Percentiles rank a stretch among this genome's conserved stretches.
Conservation (phyloP, 2,797 vertebrate species). For the Scarus forsteni region DNA sequence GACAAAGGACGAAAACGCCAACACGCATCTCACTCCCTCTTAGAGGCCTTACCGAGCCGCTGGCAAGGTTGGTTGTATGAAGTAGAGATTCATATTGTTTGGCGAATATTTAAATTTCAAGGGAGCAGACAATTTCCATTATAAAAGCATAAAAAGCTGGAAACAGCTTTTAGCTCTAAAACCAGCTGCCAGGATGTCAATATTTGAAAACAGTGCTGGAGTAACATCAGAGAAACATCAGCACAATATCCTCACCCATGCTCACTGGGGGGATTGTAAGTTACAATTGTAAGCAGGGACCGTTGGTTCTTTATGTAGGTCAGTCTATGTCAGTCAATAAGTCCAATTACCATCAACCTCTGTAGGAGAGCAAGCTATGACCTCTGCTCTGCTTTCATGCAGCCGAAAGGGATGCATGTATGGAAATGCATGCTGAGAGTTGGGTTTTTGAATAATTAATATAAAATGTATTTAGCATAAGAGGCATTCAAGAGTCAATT, state of each 20-base stretch:
- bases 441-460: constrained; percentile 11
- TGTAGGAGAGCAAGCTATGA: constrained; percentile 70
- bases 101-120: constrained; percentile 69
- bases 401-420: constrained; percentile 43
- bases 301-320: constrained; percentile 76
- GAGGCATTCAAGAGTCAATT: background rate
- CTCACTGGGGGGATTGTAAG: constrained; percentile 40
- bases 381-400: constrained; percentile 60
- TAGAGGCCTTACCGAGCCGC: constrained; percentile 59
- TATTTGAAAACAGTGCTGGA: constrained; percentile 68
- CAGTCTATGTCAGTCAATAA: constrained; percentile 81
- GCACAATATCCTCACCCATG: constrained; percentile 59
- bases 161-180: constrained; percentile 31
- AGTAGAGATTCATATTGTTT: constrained; percentile 59
- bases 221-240: constrained; percentile 70
- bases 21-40: constrained; percentile 71
- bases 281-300: constrained; percentile 57
- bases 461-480: constrained; percentile 20
- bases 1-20: constrained; percentile 68
- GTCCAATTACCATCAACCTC: constrained; percentile 78
- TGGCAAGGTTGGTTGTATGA: constrained; percentile 68
- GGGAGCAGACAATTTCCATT: constrained; percentile 38
- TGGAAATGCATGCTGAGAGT: constrained; percentile 11
- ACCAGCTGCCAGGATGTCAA: constrained; percentile 40
- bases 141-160: constrained; percentile 49